Evolutionary conservation across 2,888 invertebrate genomes (phyloP).

Genomic region (Leucophenga montana): DNA sequence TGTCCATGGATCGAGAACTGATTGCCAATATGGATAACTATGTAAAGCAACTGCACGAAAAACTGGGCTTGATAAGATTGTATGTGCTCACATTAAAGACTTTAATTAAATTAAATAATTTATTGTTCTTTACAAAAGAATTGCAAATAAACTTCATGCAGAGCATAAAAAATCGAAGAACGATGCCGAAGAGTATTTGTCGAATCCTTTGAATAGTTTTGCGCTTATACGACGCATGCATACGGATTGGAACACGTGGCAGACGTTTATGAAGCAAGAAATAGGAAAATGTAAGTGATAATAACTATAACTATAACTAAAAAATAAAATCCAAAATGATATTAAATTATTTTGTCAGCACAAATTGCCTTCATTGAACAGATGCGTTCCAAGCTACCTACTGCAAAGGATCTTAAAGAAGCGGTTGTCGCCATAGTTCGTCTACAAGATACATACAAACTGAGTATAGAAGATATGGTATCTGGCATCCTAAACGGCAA

Average conservation of each 20-base stretch:
- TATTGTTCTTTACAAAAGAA: conserved; percentile 17
- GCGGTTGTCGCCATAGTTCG: not conserved
- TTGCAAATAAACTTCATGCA: conserved; percentile 39
- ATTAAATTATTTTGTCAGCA: not conserved
- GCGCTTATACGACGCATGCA: conserved; percentile 1
- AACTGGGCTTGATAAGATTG: conserved; percentile 48
- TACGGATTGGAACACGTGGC: not conserved
- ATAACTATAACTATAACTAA: too few species aligned
- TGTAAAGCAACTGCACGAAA: conserved; percentile 46
- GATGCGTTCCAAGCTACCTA: not conserved
- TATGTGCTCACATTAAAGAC: conserved; percentile 22
- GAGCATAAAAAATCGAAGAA: conserved; percentile 45
- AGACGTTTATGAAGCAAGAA: not conserved
- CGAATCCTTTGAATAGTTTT: not conserved
- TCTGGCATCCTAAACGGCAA: not conserved
- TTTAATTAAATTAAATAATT: not conserved
- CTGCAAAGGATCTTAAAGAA: not conserved
- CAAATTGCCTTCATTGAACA: not conserved
- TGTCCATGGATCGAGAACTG: conserved; percentile 48
- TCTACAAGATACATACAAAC: not conserved
- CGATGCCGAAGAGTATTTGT: not conserved
- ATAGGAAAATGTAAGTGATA: not conserved
- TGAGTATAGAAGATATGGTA: not conserved
- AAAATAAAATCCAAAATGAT: too few species aligned
- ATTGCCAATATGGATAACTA: conserved; percentile 50